phyloP scores from a whole-genome alignment of 1,140 invertebrate species.

The Euwallacea fornicatus region DNA sequence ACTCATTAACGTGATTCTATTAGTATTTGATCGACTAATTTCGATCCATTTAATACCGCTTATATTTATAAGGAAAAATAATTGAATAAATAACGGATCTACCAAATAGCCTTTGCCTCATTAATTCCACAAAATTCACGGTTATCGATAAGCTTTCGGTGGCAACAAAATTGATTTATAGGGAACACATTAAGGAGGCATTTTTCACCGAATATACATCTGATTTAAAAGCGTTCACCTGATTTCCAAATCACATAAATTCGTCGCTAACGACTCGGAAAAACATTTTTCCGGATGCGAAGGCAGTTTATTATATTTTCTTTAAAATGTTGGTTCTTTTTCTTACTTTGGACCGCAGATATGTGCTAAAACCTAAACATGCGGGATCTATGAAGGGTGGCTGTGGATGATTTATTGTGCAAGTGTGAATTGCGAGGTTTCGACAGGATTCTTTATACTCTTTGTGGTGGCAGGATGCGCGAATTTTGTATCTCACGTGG shows the following conservation, averaged over 20 bases:
- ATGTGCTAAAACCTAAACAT: slow-evolving; percentile 21
- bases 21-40: too few relatives aligned
- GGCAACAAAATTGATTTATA: slow-evolving; percentile 2
- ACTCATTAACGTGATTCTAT: too few relatives aligned
- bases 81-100: too few relatives aligned
- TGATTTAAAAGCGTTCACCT: slow-evolving; percentile 29
- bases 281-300: slow-evolving; percentile 25
- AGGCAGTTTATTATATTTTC: slow-evolving; percentile 33
- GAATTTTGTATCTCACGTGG: not conserved
- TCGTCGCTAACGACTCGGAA: slow-evolving; percentile 31
- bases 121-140: too few relatives aligned
- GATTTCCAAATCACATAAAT: slow-evolving; percentile 25
- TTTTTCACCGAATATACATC: slow-evolving; percentile 26
- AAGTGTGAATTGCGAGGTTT: slow-evolving; percentile 12
- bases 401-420: slow-evolving; percentile 22
- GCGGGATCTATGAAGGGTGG: slow-evolving; percentile 19
- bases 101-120: too few relatives aligned
- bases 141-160: slow-evolving; percentile 7
- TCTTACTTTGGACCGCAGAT: slow-evolving; percentile 16
- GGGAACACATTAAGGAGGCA: slow-evolving; percentile 13
- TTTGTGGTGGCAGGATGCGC: not conserved
- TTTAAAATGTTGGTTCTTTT: slow-evolving; percentile 18
- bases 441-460: slow-evolving; percentile 9
- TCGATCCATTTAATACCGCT: too few relatives aligned
- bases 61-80: too few relatives aligned